Conservation (phyloP, 2,888 invertebrate genomes). For the Choristoneura rosaceana region DNA sequence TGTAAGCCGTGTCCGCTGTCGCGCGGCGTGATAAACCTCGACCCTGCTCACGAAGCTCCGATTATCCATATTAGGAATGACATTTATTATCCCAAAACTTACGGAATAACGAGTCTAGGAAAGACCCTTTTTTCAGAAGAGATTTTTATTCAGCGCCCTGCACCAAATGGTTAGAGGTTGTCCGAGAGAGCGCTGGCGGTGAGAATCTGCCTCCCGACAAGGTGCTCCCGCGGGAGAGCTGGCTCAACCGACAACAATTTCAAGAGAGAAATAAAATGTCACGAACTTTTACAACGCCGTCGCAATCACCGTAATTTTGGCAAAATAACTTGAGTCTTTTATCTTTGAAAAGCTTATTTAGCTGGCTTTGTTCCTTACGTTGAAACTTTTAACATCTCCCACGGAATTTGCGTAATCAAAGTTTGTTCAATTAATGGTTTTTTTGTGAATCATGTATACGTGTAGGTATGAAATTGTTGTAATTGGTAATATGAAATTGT, state of each 20-base stretch:
- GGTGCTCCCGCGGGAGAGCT: not conserved
- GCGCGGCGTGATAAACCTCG: not conserved
- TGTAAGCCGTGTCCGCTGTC: too few species aligned
- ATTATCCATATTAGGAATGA: not conserved
- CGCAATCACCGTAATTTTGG: slow-evolving; percentile 3
- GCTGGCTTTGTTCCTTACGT: slow-evolving; percentile 1
- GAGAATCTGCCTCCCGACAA: too few species aligned
- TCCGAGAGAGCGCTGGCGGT: not conserved
- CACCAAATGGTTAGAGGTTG: not conserved
- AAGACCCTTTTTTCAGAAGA: not conserved
- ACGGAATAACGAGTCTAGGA: not conserved
- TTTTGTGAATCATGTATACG: not conserved
- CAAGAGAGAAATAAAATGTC: not conserved
- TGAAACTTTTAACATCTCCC: slow-evolving; percentile 5
- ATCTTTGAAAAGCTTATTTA: slow-evolving; percentile 4
- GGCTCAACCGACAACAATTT: not conserved
- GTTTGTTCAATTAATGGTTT: not conserved
- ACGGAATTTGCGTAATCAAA: not conserved
- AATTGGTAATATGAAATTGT: not conserved
- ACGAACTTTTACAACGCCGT: not conserved
- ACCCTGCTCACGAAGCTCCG: not conserved
- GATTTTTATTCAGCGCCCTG: not conserved
- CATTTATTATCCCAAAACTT: not conserved
- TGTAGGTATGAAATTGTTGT: not conserved
- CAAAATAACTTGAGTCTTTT: slow-evolving; percentile 4